These are phyloP conservation scores for Aelia acuminata DNA, from an alignment of 2,888 invertebrate genomes.

Conservation along the genomic window DNA sequence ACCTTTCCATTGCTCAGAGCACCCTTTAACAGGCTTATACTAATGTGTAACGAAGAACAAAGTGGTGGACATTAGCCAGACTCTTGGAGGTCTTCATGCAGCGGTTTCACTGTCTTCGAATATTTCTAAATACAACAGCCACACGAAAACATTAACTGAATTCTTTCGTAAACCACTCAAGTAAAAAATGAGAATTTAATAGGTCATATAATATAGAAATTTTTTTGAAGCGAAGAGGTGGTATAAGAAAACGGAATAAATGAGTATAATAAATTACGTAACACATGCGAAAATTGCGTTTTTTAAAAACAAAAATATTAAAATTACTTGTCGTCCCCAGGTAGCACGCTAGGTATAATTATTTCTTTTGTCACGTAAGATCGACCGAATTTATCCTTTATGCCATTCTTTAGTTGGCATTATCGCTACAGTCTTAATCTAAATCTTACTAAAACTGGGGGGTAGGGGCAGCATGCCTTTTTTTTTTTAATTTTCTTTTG, in stretches of 20 bases:
- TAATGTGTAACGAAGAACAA: slow-evolving; percentile 20
- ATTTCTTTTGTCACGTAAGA: slow-evolving; percentile 42
- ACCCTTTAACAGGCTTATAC: neutral
- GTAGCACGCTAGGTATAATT: neutral
- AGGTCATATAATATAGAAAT: too few relatives aligned
- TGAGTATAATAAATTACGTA: neutral
- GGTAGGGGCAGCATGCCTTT: too few relatives aligned
- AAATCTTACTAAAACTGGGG: neutral
- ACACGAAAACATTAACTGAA: neutral
- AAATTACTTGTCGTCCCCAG: neutral
- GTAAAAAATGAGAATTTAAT: neutral
- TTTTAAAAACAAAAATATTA: slow-evolving; percentile 15
- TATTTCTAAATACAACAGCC: neutral
- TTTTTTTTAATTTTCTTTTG: too few relatives aligned
- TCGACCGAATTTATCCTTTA: slow-evolving; percentile 29
- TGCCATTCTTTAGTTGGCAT: neutral
- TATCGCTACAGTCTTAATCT: slow-evolving; percentile 22
- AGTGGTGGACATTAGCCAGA: neutral
- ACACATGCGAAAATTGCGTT: neutral
- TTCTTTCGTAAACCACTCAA: neutral
- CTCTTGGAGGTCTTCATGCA: neutral
- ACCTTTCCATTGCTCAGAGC: neutral
- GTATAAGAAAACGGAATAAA: neutral
- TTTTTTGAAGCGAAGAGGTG: neutral
- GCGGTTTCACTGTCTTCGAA: neutral